Conservation (phyloP, 2,888 invertebrate genomes). For the Eretmocerus hayati region DNA sequence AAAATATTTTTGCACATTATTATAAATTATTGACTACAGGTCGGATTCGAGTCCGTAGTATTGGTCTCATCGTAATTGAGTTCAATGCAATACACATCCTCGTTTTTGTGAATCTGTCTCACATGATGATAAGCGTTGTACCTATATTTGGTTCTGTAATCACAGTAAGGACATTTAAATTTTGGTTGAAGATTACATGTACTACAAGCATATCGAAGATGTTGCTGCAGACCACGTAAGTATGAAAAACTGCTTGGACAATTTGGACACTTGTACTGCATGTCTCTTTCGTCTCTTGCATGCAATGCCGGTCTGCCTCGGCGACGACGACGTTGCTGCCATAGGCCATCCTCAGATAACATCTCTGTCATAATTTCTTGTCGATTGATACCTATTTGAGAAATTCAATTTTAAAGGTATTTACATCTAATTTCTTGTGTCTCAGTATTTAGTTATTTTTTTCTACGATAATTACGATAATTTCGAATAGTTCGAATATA, state of each 20-base stretch:
- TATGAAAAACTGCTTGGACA: neutral
- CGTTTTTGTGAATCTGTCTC: constrained; percentile 29
- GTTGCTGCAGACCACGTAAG: neutral
- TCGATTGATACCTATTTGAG: too few relatives aligned
- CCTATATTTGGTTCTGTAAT: constrained; percentile 34
- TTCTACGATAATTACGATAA: too few relatives aligned
- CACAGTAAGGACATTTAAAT: constrained; percentile 39
- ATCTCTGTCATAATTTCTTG: too few relatives aligned
- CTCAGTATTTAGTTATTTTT: too few relatives aligned
- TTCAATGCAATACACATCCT: constrained; percentile 28
- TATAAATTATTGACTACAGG: too few relatives aligned
- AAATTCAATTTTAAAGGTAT: too few relatives aligned
- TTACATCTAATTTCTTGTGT: too few relatives aligned
- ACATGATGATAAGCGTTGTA: constrained; percentile 38
- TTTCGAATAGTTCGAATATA: too few relatives aligned
- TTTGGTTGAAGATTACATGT: constrained; percentile 35
- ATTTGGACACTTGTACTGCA: neutral
- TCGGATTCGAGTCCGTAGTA: too few relatives aligned
- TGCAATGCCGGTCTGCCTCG: constrained; percentile 7
- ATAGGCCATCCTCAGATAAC: too few relatives aligned
- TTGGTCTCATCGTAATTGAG: constrained; percentile 11
- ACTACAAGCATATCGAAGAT: constrained; percentile 28
- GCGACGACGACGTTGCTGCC: constrained; percentile 1
- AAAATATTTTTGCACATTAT: too few relatives aligned
- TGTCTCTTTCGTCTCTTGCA: neutral